phyloP scores from a whole-genome alignment of 2,888 invertebrate genomes.

The Limnephilus marmoratus region DNA sequence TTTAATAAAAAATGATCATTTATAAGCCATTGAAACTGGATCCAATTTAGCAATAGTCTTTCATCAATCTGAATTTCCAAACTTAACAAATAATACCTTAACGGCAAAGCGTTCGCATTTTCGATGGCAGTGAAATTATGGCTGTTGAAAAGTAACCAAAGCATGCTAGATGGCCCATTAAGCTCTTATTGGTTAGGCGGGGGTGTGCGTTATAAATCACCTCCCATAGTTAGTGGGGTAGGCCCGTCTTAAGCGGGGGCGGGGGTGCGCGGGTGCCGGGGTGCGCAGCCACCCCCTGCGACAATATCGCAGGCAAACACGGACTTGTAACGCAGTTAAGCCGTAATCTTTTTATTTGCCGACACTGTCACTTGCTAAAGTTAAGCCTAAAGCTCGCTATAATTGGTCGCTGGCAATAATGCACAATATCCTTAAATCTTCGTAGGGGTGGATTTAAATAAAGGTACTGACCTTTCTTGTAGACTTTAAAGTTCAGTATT shows the following conservation, averaged over 20 bases:
- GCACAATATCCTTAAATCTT: background rate
- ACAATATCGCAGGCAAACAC: constrained; percentile 62
- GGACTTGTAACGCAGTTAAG: constrained; percentile 65
- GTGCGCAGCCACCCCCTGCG: constrained; percentile 49
- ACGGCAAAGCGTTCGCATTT: background rate
- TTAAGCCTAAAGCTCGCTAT: constrained; percentile 10
- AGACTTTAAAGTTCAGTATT: background rate
- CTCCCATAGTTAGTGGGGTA: constrained; percentile 49
- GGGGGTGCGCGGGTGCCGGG: background rate
- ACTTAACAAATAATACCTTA: background rate
- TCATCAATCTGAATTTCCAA: background rate
- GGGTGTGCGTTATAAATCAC: constrained; percentile 60
- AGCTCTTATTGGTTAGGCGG: constrained; percentile 61
- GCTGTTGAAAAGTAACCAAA: constrained; percentile 63
- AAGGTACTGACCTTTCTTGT: background rate
- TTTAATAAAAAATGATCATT: too few relatives aligned
- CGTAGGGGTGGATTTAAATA: constrained; percentile 15
- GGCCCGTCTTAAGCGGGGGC: constrained; percentile 40
- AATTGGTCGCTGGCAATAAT: constrained; percentile 30
- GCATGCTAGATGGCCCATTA: constrained; percentile 64
- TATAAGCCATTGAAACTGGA: too few relatives aligned
- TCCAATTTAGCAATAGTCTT: too few relatives aligned
- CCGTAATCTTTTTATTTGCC: constrained; percentile 63
- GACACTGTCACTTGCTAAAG: constrained; percentile 46
- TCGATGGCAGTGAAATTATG: constrained; percentile 55